phyloP scores from a whole-genome alignment of 1,140 invertebrate genomes.

The Drosophila varians region DNA sequence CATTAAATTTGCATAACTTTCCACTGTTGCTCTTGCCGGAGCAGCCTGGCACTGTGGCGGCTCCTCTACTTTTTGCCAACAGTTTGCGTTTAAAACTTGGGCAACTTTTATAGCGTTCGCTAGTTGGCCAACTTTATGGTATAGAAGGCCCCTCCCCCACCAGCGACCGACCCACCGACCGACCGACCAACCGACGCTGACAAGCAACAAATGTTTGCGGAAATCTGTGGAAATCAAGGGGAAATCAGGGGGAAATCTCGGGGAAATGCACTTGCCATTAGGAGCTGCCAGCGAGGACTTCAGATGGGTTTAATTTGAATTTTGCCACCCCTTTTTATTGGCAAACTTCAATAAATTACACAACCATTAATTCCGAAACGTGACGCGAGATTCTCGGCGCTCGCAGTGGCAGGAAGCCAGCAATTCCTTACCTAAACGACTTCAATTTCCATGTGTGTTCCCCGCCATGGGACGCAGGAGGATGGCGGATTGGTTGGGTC shows the following conservation, averaged over 20 bases:
- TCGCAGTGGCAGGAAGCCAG: constrained; percentile 21
- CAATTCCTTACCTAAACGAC: constrained; percentile 52
- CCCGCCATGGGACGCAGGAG: no score
- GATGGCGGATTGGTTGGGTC: neutral
- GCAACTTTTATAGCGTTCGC: constrained; percentile 62
- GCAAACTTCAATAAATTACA: constrained; percentile 62
- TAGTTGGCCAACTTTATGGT: constrained; percentile 50
- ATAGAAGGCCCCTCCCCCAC: neutral
- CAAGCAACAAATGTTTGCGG: constrained; percentile 64
- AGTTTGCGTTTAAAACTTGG: constrained; percentile 58
- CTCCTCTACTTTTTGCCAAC: neutral
- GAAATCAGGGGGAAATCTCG: constrained; percentile 50
- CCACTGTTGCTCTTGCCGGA: constrained; percentile 30
- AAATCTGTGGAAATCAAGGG: constrained; percentile 53
- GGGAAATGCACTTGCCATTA: constrained; percentile 58
- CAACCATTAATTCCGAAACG: constrained; percentile 60
- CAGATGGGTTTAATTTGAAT: constrained; percentile 56
- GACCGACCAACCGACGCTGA: constrained; percentile 30
- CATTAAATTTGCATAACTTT: constrained; percentile 79
- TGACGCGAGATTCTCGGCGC: neutral
- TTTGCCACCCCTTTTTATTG: constrained; percentile 48
- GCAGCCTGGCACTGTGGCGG: neutral
- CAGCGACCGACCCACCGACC: neutral
- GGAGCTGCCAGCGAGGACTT: constrained; percentile 9
- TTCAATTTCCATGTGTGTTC: constrained; percentile 61